These are phyloP conservation scores for Agonopterix alstromeriana DNA, from an alignment of 2,888 invertebrate species.

Conservation along the genomic window DNA sequence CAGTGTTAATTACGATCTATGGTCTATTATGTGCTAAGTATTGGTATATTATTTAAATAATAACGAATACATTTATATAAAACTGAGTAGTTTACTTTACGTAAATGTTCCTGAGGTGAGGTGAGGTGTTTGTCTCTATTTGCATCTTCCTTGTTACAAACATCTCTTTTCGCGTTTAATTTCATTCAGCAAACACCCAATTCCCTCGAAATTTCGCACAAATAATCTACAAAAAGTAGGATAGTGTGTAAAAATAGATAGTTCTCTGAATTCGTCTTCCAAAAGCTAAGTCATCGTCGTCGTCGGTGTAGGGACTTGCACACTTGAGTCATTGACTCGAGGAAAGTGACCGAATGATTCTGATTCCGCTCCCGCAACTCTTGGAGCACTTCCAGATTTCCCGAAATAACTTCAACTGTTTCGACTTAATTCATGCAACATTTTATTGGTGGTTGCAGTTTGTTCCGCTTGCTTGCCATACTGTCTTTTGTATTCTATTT, in stretches of 20 bases:
- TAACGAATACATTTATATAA: too few species aligned
- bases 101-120: too few species aligned
- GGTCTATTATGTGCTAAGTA: too few species aligned
- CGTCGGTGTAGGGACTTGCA: not conserved
- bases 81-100: too few species aligned
- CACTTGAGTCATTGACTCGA: constrained; percentile 64
- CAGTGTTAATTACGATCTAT: too few species aligned
- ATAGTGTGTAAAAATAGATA: constrained; percentile 29
- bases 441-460: constrained; percentile 48
- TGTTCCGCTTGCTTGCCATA: constrained; percentile 28
- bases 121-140: too few species aligned
- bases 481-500: constrained; percentile 1
- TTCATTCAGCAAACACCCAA: too few species aligned
- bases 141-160: too few species aligned
- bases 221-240: constrained; percentile 15
- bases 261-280: constrained; percentile 32
- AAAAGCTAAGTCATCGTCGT: constrained; percentile 1
- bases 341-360: constrained; percentile 64
- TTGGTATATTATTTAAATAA: too few species aligned
- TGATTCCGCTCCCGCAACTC: constrained; percentile 45
- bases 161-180: too few species aligned
- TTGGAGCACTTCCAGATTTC: constrained; percentile 72
- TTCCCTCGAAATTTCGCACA: constrained; percentile 9
- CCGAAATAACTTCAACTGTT: constrained; percentile 60
- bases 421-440: constrained; percentile 45